These are phyloP conservation scores for Peromyscus aztecus DNA, from an alignment of 2,797 vertebrate species.

Conservation along the genomic window DNA sequence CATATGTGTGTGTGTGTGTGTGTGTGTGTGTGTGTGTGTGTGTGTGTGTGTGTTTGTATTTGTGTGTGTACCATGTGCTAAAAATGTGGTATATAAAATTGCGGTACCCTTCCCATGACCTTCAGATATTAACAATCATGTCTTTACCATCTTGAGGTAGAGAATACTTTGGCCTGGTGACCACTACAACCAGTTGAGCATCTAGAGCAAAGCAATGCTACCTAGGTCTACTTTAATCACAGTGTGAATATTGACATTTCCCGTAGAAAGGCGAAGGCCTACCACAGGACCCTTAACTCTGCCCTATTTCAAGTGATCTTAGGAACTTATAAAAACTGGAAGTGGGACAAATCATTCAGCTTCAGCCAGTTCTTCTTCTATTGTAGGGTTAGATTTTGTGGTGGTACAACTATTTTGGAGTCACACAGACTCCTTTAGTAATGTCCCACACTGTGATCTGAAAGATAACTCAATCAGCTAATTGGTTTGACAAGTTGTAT, in stretches of 20 bases:
- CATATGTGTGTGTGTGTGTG: neutral
- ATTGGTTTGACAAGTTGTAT: neutral
- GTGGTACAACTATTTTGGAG: neutral
- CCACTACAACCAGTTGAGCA: neutral
- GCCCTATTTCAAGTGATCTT: neutral
- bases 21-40: too few relatives aligned
- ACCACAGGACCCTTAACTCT: neutral
- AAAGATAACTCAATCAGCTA: neutral
- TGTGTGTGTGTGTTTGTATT: neutral
- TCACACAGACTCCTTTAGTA: neutral
- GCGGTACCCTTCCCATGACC: neutral
- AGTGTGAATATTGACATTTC: neutral
- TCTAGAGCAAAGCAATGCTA: neutral
- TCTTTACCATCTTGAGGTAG: neutral
- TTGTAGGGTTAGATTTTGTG: neutral
- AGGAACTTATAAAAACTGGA: neutral
- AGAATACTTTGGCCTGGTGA: neutral
- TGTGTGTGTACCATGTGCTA: neutral
- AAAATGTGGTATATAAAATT: neutral
- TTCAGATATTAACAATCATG: neutral
- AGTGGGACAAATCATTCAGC: neutral
- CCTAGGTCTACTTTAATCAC: neutral
- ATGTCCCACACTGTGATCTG: neutral
- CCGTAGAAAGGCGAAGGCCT: accelerated
- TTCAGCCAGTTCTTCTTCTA: neutral